Percentiles rank a stretch among this genome's conserved stretches.
These are phyloP conservation scores for Drosophila acutilabella DNA, from an alignment of 2,888 invertebrate genomes.

Conservation along the genomic window DNA sequence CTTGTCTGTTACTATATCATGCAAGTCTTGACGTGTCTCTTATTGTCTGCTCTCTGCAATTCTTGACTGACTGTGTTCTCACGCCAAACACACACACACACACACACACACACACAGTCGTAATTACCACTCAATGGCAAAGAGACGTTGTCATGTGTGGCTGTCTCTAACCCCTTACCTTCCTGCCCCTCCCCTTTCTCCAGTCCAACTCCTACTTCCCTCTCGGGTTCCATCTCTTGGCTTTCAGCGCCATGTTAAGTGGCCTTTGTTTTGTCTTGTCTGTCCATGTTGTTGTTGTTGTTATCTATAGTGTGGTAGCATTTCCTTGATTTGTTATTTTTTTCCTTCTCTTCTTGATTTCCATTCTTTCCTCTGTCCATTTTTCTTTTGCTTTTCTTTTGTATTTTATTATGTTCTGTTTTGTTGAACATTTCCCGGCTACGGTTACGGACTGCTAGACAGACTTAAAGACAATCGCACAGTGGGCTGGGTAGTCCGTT, in stretches of 20 bases:
- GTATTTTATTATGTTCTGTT: constrained; percentile 17
- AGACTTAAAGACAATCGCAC: background rate
- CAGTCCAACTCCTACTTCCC: background rate
- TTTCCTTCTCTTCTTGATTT: constrained; percentile 16
- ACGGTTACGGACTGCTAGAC: constrained; percentile 1
- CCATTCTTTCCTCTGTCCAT: constrained; percentile 1
- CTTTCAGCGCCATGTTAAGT: constrained; percentile 56
- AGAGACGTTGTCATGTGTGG: constrained; percentile 35
- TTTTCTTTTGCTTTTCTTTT: constrained; percentile 25
- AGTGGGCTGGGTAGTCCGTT: background rate
- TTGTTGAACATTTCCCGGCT: constrained; percentile 27
- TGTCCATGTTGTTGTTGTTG: constrained; percentile 10
- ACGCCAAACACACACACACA: constrained; percentile 53
- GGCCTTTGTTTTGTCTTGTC: constrained; percentile 45
- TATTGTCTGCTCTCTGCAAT: constrained; percentile 8
- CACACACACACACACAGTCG: constrained; percentile 8
- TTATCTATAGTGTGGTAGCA: constrained; percentile 35
- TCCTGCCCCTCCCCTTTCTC: background rate
- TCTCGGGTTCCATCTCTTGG: constrained; percentile 12
- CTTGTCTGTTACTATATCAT: constrained; percentile 22
- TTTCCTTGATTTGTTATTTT: constrained; percentile 55
- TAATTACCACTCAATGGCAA: constrained; percentile 55
- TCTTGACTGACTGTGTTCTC: constrained; percentile 46
- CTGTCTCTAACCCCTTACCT: too few relatives aligned
- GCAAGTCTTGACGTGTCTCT: constrained; percentile 1